These are phyloP conservation scores for Bombus waltoni DNA, from an alignment of 1,140 invertebrate species.

Conservation along the genomic window DNA sequence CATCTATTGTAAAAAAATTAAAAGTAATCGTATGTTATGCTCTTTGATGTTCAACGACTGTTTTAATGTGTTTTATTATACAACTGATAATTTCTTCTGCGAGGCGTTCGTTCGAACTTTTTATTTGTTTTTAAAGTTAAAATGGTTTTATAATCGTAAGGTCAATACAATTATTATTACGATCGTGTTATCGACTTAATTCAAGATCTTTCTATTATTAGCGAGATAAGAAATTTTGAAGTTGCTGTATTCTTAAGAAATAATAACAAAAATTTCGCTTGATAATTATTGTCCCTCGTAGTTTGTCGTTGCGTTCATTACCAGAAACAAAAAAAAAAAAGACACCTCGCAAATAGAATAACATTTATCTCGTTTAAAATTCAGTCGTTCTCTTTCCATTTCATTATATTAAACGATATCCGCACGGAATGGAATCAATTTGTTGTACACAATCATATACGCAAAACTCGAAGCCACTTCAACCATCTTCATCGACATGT, in stretches of 20 bases:
- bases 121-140: neutral
- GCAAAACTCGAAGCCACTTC: neutral
- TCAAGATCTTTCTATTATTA: constrained; percentile 1
- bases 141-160: too few species aligned
- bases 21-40: neutral
- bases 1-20: neutral
- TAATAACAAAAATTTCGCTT: neutral
- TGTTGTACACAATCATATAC: neutral
- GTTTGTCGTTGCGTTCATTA: neutral
- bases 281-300: constrained; percentile 38
- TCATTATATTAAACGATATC: neutral
- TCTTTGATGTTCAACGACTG: neutral
- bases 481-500: neutral
- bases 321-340: neutral
- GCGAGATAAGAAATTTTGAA: neutral
- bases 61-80: neutral
- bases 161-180: neutral
- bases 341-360: constrained; percentile 40
- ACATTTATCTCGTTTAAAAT: neutral
- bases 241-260: neutral
- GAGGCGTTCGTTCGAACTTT: constrained; percentile 8
- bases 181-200: neutral
- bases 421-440: neutral
- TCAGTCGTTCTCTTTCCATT: neutral
- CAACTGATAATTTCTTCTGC: neutral